Conservation (phyloP, 1,140 invertebrate genomes). For the Streblospio benedicti region DNA sequence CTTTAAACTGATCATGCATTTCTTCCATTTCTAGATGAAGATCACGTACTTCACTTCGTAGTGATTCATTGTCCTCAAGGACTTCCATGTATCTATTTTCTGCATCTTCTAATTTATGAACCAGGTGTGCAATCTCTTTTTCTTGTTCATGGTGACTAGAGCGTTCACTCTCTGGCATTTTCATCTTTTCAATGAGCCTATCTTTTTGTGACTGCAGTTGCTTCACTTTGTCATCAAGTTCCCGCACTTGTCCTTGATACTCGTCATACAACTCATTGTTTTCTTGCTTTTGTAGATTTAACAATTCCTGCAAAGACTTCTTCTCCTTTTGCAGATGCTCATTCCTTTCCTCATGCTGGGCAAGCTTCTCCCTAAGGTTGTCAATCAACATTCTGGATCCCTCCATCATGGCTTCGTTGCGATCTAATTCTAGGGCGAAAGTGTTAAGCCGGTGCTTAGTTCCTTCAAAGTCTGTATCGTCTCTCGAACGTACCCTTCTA, state of each 20-base stretch:
- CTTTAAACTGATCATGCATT: slow-evolving; percentile 90
- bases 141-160: slow-evolving; percentile 9
- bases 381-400: slow-evolving; percentile 14
- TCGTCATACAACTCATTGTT: slow-evolving; percentile 57
- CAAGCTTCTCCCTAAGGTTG: slow-evolving; percentile 13
- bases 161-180: slow-evolving; percentile 19
- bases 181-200: slow-evolving; percentile 25
- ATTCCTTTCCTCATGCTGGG: slow-evolving; percentile 8
- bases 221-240: slow-evolving; percentile 13
- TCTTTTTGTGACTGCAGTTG: slow-evolving; percentile 9
- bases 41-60: slow-evolving; percentile 85
- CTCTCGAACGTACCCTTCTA: too few species aligned
- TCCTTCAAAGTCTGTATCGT: too few species aligned
- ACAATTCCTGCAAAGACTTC: slow-evolving; percentile 8
- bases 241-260: slow-evolving; percentile 56
- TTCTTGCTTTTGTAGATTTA: slow-evolving; percentile 13
- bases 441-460: too few species aligned
- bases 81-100: slow-evolving; percentile 84
- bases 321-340: slow-evolving; percentile 17
- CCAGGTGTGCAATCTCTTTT: slow-evolving; percentile 15
- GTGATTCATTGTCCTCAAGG: slow-evolving; percentile 91
- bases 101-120: slow-evolving; percentile 10
- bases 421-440: too few species aligned
- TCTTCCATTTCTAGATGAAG: slow-evolving; percentile 95
- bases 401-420: slow-evolving; percentile 17